Evolutionary conservation across 2,888 invertebrate genomes (phyloP).

Genomic region (Tromatobia lineatoria): DNA sequence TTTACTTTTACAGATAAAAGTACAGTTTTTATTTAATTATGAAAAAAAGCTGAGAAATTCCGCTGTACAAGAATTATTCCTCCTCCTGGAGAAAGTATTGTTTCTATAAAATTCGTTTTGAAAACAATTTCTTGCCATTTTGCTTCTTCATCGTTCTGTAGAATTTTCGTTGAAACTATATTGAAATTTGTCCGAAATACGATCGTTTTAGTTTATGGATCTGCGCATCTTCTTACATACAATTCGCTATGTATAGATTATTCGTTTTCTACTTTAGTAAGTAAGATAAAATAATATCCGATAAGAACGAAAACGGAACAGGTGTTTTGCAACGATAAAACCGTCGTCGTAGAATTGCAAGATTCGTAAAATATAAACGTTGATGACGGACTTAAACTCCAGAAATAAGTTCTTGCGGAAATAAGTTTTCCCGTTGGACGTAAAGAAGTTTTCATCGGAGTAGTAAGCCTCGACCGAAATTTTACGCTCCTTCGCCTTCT

Average conservation of each 20-base stretch:
- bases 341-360: background rate
- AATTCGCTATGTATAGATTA: background rate
- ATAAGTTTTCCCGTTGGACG: conserved; percentile 1
- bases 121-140: background rate
- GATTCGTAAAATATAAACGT: conserved; percentile 19
- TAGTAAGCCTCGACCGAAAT: conserved; percentile 25
- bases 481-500: conserved; percentile 12
- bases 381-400: conserved; percentile 4
- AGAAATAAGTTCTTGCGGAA: conserved; percentile 11
- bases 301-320: background rate
- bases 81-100: background rate
- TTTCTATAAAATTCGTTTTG: background rate
- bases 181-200: background rate
- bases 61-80: no score
- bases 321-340: conserved; percentile 16
- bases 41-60: no score
- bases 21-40: no score
- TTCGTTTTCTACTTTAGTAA: background rate
- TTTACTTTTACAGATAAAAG: no score
- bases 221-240: background rate
- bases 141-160: background rate
- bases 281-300: background rate
- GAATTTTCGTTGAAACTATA: background rate
- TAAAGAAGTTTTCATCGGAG: background rate
- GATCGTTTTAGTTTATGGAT: background rate